Conservation (phyloP, 2,888 invertebrate species). For the Hemithea aestivaria region DNA sequence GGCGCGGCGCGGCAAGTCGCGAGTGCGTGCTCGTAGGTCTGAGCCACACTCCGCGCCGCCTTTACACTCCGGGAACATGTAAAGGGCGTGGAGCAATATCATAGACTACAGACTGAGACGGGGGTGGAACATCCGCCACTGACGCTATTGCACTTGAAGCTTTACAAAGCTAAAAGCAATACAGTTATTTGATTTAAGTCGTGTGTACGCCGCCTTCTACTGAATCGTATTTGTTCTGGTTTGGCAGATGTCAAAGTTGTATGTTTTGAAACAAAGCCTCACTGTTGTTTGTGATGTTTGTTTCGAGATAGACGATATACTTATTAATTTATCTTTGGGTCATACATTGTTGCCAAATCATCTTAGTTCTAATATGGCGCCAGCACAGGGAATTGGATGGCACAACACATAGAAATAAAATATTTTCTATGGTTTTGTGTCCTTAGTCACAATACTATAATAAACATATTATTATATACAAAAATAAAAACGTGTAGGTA, state of each 20-base stretch:
- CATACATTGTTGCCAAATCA: too few species aligned
- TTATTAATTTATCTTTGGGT: conserved; percentile 32
- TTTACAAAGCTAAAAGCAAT: conserved; percentile 78
- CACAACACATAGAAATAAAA: too few species aligned
- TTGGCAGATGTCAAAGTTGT: conserved; percentile 78
- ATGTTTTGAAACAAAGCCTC: conserved; percentile 73
- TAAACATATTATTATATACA: too few species aligned
- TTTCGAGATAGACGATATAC: conserved; percentile 58
- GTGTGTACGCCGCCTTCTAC: conserved; percentile 67
- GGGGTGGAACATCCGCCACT: conserved; percentile 71
- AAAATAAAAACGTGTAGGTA: too few species aligned
- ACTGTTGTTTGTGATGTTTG: conserved; percentile 64
- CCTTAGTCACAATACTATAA: too few species aligned
- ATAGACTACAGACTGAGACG: conserved; percentile 74
- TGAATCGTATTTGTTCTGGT: conserved; percentile 76
- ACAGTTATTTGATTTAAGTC: conserved; percentile 79
- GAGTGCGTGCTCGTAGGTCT: conserved; percentile 53
- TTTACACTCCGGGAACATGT: conserved; percentile 66
- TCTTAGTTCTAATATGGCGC: too few species aligned
- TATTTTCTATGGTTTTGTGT: too few species aligned
- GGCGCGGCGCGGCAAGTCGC: conserved; percentile 31
- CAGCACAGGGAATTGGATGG: too few species aligned
- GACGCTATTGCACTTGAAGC: conserved; percentile 77
- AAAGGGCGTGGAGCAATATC: conserved; percentile 78
- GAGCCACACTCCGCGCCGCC: conserved; percentile 34